Conservation (phyloP, 2,888 invertebrate genomes). For the Tetragonisca angustula region DNA sequence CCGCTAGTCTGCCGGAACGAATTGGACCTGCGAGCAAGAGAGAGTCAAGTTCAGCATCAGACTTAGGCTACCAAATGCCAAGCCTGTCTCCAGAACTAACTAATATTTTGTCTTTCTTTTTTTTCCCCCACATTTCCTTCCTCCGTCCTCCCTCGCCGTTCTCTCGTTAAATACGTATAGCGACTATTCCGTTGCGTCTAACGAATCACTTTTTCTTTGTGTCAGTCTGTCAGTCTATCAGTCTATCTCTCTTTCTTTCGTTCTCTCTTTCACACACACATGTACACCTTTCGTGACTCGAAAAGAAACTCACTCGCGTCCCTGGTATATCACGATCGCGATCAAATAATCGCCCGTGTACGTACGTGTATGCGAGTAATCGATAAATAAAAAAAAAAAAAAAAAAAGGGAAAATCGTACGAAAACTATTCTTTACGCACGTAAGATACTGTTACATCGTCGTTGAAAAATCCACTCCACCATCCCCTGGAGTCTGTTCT, state of each 20-base stretch:
- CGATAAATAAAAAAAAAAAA: constrained; percentile 20
- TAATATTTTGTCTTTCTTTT: constrained; percentile 48
- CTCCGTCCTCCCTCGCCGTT: constrained; percentile 3
- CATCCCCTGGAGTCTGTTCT: neutral
- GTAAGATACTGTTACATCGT: neutral
- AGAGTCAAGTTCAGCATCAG: constrained; percentile 84
- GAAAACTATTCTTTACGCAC: neutral
- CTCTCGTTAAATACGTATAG: constrained; percentile 6
- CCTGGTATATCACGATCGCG: neutral
- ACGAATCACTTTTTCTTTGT: neutral
- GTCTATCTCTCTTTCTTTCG: neutral
- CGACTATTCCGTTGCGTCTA: constrained; percentile 1
- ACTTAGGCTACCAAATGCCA: constrained; percentile 82
- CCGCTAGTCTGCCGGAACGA: constrained; percentile 93
- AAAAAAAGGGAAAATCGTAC: constrained; percentile 12
- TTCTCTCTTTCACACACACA: no score
- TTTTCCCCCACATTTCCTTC: neutral
- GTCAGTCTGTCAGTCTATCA: no score
- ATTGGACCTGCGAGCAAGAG: constrained; percentile 92
- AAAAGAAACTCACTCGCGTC: neutral
- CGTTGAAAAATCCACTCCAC: neutral
- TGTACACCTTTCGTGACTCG: no score
- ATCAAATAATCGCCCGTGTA: neutral
- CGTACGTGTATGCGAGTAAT: no score
- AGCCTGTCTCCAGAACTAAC: constrained; percentile 74